phyloP scores from a whole-genome alignment of 2,113 vertebrate genomes.

The Morone saxatilis region DNA sequence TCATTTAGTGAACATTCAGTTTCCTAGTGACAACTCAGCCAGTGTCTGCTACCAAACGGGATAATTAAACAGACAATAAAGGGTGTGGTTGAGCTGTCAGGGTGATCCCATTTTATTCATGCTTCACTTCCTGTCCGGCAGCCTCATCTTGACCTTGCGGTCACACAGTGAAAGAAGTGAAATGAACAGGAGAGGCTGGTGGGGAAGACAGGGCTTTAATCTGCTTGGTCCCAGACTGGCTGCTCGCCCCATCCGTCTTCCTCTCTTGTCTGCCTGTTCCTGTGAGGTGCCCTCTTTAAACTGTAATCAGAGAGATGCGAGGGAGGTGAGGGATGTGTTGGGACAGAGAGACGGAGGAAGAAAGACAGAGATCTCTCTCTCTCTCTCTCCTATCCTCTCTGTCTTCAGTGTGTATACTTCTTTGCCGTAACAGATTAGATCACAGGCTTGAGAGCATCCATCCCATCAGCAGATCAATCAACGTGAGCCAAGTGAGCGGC shows the following conservation, averaged over 20 bases:
- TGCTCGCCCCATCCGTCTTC: constrained; percentile 49
- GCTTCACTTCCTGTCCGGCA: constrained; percentile 26
- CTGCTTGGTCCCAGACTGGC: constrained; percentile 57
- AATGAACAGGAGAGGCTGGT: constrained; percentile 49
- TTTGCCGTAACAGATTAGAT: constrained; percentile 65
- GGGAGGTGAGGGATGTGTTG: constrained; percentile 55
- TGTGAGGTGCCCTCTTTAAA: constrained; percentile 62
- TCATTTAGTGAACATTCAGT: constrained; percentile 3
- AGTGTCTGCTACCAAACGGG: not conserved
- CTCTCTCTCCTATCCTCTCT: constrained; percentile 35
- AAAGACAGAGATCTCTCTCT: constrained; percentile 18
- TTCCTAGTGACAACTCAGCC: constrained; percentile 28
- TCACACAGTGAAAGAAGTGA: constrained; percentile 36
- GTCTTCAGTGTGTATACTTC: constrained; percentile 34
- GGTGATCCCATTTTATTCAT: constrained; percentile 41
- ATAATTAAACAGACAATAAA: constrained; percentile 30
- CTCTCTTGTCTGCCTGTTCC: constrained; percentile 49
- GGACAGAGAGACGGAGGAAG: constrained; percentile 30
- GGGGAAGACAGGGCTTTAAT: constrained; percentile 57
- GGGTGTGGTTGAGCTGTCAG: constrained; percentile 27
- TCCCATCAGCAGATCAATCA: constrained; percentile 72
- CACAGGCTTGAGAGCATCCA: constrained; percentile 63
- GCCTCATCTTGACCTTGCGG: constrained; percentile 46
- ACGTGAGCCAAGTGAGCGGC: constrained; percentile 22
- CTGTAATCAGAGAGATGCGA: constrained; percentile 65